Evolutionary conservation across 2,888 invertebrate genomes (phyloP).

Genomic region (Drosophila helvetica): DNA sequence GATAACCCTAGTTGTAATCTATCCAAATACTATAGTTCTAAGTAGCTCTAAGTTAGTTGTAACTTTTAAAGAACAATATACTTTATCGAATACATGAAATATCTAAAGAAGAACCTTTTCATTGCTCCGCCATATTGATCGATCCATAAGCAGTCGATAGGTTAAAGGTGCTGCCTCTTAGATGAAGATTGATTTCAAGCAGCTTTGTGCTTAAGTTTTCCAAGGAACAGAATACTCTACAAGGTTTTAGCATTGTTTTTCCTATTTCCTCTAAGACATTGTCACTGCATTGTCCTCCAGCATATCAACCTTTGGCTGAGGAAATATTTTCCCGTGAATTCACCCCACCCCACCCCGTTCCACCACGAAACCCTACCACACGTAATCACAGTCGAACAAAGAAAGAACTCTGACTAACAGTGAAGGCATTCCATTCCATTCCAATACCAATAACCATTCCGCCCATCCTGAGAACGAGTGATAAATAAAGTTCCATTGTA

Average conservation of each 20-base stretch:
- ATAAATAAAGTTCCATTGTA: slow-evolving; percentile 29
- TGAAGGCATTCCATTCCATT: slow-evolving; percentile 2
- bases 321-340: no score
- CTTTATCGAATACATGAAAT: slow-evolving; percentile 6
- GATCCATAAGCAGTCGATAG: no score
- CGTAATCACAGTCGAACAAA: slow-evolving; percentile 15
- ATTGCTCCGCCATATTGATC: background rate
- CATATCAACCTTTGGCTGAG: background rate
- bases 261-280: background rate
- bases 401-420: slow-evolving; percentile 24
- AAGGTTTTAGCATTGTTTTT: background rate
- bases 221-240: background rate
- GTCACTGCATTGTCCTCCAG: background rate
- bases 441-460: slow-evolving; percentile 19
- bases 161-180: no score
- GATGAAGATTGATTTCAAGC: no score
- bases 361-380: slow-evolving; percentile 10
- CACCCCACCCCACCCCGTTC: no score
- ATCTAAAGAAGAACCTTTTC: background rate
- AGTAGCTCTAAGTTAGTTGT: slow-evolving; percentile 3
- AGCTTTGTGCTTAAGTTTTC: no score
- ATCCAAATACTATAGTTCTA: background rate
- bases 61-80: slow-evolving; percentile 33
- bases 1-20: slow-evolving; percentile 20
- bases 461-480: slow-evolving; percentile 12